A percentile compares a stretch with the other conserved stretches of the same genome.
phyloP scores from a whole-genome alignment of 2,113 vertebrate species.

The Chloroceryle aenea region DNA sequence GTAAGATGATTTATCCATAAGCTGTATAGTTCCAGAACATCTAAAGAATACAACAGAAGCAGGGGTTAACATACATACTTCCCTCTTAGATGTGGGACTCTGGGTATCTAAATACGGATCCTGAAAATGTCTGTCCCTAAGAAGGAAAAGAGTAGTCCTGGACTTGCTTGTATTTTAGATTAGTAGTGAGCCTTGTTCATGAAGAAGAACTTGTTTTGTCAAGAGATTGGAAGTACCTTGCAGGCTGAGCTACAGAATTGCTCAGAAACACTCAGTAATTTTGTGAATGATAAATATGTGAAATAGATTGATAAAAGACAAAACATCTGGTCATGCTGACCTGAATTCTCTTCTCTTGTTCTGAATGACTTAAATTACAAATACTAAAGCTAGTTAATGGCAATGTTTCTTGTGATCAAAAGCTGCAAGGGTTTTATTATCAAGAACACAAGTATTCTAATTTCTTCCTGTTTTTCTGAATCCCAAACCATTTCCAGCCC shows the following conservation, averaged over 20 bases:
- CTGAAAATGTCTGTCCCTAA: background rate
- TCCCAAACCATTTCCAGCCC: background rate
- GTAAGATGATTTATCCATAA: background rate
- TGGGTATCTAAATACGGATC: background rate
- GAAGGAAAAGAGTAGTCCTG: background rate
- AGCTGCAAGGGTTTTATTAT: background rate
- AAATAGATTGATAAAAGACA: background rate
- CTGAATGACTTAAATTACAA: background rate
- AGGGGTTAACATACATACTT: accelerated
- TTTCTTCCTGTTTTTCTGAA: background rate
- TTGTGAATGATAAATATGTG: background rate
- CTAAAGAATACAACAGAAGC: background rate
- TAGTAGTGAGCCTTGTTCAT: background rate
- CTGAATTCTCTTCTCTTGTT: background rate
- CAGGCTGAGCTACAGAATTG: background rate
- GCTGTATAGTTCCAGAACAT: background rate
- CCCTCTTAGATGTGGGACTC: background rate
- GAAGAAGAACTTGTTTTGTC: background rate
- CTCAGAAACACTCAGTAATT: background rate
- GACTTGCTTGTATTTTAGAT: background rate
- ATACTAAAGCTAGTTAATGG: background rate
- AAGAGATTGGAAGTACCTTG: background rate
- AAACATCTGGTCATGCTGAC: background rate
- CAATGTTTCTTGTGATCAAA: background rate
- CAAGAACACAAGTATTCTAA: background rate